Percentiles rank a stretch among this genome's conserved stretches.
Evolutionary conservation across 1,140 invertebrate genomes (phyloP).

Genomic region (Berghia stephanieae): DNA sequence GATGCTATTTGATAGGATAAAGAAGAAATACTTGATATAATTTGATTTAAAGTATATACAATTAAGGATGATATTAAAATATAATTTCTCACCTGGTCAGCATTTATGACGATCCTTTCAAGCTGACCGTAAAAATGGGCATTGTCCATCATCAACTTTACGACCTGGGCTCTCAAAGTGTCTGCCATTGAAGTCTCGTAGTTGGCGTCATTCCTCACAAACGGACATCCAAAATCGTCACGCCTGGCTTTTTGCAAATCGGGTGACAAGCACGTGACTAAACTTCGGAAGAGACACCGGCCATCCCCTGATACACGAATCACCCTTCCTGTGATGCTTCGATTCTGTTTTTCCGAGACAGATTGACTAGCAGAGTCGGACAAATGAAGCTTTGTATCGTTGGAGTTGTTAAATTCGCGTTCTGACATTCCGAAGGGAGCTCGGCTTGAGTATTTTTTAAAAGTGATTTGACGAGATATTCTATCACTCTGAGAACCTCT

Average conservation of each 20-base stretch:
- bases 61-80: not conserved
- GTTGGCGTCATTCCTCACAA: not conserved
- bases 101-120: conserved; percentile 3
- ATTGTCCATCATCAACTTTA: conserved; percentile 1
- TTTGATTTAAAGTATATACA: too few species aligned
- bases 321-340: too few species aligned
- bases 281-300: not conserved
- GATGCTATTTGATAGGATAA: too few species aligned
- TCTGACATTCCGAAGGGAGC: too few species aligned
- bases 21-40: too few species aligned
- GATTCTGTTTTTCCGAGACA: too few species aligned
- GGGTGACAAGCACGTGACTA: not conserved
- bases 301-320: conserved; percentile 6
- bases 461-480: too few species aligned
- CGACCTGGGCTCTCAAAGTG: not conserved
- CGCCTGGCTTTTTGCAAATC: not conserved
- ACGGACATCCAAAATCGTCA: conserved; percentile 10
- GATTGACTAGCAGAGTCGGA: too few species aligned
- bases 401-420: too few species aligned
- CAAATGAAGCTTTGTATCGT: too few species aligned
- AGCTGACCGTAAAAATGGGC: conserved; percentile 22
- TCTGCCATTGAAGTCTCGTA: not conserved
- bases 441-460: too few species aligned
- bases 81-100: conserved; percentile 9
- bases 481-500: too few species aligned